These are phyloP conservation scores for Callimorpha dominula DNA, from an alignment of 2,888 invertebrate species.

Conservation along the genomic window DNA sequence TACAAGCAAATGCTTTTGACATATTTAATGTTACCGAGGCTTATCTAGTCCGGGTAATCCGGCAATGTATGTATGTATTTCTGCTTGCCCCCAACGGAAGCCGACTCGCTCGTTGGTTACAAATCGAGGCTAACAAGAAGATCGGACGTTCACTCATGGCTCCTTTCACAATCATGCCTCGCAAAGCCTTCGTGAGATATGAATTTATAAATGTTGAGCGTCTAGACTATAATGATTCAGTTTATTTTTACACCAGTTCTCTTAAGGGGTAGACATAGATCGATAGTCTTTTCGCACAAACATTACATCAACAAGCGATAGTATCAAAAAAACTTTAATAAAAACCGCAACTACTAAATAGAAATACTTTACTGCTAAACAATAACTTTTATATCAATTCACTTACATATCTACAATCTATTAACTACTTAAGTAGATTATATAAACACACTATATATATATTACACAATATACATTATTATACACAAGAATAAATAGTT, in stretches of 20 bases:
- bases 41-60: not conserved
- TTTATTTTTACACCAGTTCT: not conserved
- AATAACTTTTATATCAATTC: no score
- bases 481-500: no score
- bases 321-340: no score
- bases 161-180: slow-evolving; percentile 52
- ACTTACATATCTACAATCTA: no score
- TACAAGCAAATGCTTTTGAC: not conserved
- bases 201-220: slow-evolving; percentile 30
- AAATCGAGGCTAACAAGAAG: slow-evolving; percentile 41
- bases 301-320: no score
- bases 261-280: not conserved
- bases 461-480: no score
- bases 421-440: no score
- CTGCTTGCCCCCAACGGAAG: slow-evolving; percentile 11
- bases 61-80: not conserved
- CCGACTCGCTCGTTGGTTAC: slow-evolving; percentile 4
- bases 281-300: no score
- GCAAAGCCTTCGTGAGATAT: slow-evolving; percentile 35
- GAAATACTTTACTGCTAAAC: no score
- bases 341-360: no score
- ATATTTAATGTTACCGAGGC: not conserved
- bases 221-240: slow-evolving; percentile 26
- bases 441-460: no score
- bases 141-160: slow-evolving; percentile 42